Percentiles rank a stretch among this genome's conserved stretches.
These are phyloP conservation scores for Archocentrus centrarchus DNA, from an alignment of 2,113 vertebrate species.

Conservation along the genomic window DNA sequence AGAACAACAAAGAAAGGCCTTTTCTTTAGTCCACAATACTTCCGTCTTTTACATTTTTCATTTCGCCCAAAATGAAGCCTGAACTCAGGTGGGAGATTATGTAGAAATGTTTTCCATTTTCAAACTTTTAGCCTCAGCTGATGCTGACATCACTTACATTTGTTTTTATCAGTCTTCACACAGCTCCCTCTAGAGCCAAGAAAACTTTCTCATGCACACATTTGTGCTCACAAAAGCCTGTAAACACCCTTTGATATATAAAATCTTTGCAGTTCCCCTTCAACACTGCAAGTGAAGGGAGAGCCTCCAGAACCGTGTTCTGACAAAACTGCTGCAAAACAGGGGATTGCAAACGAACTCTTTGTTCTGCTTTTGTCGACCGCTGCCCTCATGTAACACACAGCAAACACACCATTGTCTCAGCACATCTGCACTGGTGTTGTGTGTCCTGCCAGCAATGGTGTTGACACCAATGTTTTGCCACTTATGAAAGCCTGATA, in stretches of 20 bases:
- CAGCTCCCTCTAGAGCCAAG: background rate
- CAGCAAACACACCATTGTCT: constrained; percentile 35
- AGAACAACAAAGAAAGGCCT: background rate
- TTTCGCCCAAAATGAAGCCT: background rate
- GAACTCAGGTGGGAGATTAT: background rate
- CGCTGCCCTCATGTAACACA: constrained; percentile 14
- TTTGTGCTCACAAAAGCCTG: background rate
- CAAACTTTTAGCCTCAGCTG: background rate
- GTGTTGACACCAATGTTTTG: constrained; percentile 27
- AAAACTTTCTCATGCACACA: background rate
- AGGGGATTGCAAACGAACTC: background rate
- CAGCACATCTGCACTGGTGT: constrained; percentile 37
- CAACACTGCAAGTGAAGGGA: background rate
- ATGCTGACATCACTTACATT: background rate
- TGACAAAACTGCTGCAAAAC: background rate
- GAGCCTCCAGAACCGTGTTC: background rate
- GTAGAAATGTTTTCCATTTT: background rate
- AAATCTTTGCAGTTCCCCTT: background rate
- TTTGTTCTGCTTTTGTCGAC: constrained; percentile 25
- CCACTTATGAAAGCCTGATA: constrained; percentile 46
- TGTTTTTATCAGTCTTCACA: background rate
- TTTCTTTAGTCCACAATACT: background rate
- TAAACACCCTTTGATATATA: constrained; percentile 2
- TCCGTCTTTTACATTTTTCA: background rate
- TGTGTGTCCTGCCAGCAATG: background rate